Conservation (phyloP, 1,140 invertebrate species). For the Episyrphus balteatus region DNA sequence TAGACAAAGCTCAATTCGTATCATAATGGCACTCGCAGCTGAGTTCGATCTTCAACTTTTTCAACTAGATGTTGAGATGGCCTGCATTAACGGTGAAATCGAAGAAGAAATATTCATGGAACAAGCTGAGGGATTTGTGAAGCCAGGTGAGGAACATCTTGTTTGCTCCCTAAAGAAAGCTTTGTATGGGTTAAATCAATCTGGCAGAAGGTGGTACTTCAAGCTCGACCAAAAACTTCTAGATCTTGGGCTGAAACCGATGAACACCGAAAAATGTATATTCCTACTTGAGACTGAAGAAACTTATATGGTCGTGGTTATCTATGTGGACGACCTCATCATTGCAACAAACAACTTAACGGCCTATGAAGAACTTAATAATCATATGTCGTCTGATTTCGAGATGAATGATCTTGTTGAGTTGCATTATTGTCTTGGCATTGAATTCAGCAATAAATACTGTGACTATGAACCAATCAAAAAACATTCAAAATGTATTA, state of each 20-base stretch:
- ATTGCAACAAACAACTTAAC: background rate
- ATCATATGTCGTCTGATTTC: background rate
- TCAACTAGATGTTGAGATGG: constrained; percentile 33
- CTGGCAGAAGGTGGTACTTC: constrained; percentile 24
- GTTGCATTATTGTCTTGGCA: background rate
- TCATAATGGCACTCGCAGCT: constrained; percentile 18
- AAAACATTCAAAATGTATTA: background rate
- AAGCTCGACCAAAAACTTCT: background rate
- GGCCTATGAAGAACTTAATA: background rate
- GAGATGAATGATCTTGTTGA: no score
- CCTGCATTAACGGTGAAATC: constrained; percentile 31
- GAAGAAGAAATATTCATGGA: constrained; percentile 29
- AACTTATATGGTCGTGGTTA: background rate
- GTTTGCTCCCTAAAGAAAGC: constrained; percentile 21
- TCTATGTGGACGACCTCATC: background rate
- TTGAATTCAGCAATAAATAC: background rate
- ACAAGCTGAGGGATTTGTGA: constrained; percentile 10
- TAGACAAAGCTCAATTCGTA: constrained; percentile 20
- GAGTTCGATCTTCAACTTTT: constrained; percentile 9
- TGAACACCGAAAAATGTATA: background rate
- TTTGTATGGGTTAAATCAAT: constrained; percentile 37
- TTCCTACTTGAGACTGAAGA: background rate
- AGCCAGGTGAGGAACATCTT: constrained; percentile 7
- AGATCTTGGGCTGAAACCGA: background rate
- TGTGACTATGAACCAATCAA: background rate